A percentile compares a stretch with the other conserved stretches of the same genome.
These are phyloP conservation scores for Ectemnius continuus DNA, from an alignment of 2,888 invertebrate species.

Conservation along the genomic window DNA sequence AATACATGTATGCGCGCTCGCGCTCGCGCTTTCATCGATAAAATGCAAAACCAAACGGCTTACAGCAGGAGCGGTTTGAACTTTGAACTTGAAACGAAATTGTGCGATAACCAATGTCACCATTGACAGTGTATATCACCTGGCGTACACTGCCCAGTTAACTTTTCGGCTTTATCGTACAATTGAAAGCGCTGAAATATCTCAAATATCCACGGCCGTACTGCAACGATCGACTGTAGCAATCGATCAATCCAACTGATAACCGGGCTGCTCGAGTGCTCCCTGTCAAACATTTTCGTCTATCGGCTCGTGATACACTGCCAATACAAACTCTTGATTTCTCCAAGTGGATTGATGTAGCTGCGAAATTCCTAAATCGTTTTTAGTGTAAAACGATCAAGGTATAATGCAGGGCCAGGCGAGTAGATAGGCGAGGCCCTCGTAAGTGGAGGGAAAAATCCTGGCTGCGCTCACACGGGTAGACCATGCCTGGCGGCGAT, in stretches of 20 bases:
- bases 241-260: conserved; percentile 50
- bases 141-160: neutral
- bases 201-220: neutral
- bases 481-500: conserved; percentile 14
- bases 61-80: too few relatives aligned
- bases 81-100: too few relatives aligned
- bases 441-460: conserved; percentile 36
- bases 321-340: conserved; percentile 29
- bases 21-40: neutral
- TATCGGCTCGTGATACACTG: conserved; percentile 40
- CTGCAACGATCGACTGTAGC: conserved; percentile 15
- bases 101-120: neutral
- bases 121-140: neutral
- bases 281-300: conserved; percentile 37
- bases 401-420: too few relatives aligned
- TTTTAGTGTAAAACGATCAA: too few relatives aligned
- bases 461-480: neutral
- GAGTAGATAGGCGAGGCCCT: too few relatives aligned
- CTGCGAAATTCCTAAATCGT: too few relatives aligned
- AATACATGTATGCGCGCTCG: neutral
- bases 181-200: neutral
- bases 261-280: conserved; percentile 35
- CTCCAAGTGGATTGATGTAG: conserved; percentile 5
- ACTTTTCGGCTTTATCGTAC: neutral
- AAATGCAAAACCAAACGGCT: neutral